phyloP scores from a whole-genome alignment of 2,797 vertebrate species.

The Syngnathus acus region DNA sequence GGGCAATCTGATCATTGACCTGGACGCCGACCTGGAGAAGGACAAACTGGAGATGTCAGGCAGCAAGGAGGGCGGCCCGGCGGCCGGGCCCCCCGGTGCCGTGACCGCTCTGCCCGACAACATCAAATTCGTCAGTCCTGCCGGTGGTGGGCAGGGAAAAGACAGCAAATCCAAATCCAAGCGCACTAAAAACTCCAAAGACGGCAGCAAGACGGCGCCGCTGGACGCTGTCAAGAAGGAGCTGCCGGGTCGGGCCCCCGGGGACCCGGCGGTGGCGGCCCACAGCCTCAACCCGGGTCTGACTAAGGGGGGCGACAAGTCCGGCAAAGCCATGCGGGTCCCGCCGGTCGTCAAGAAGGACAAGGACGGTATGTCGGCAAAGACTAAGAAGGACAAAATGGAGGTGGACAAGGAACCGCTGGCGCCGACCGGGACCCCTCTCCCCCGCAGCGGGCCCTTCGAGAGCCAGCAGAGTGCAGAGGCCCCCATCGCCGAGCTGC shows the following conservation, averaged over 20 bases:
- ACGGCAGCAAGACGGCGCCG: slow-evolving; percentile 76
- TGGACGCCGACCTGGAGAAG: slow-evolving; percentile 97
- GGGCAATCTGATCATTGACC: slow-evolving; percentile 97
- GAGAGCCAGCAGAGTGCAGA: slow-evolving; percentile 75
- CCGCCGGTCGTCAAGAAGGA: slow-evolving; percentile 84
- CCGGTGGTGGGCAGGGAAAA: slow-evolving; percentile 74
- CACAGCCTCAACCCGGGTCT: slow-evolving; percentile 59
- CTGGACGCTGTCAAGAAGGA: slow-evolving; percentile 86
- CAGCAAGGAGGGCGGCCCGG: slow-evolving; percentile 87
- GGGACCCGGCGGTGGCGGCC: slow-evolving; percentile 57
- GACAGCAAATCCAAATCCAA: slow-evolving; percentile 97
- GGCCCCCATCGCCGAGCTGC: slow-evolving; percentile 69
- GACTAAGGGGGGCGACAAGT: slow-evolving; percentile 81
- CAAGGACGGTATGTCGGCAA: slow-evolving; percentile 81
- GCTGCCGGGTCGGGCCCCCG: slow-evolving; percentile 74
- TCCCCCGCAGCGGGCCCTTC: slow-evolving; percentile 70
- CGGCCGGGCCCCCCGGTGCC: slow-evolving; percentile 78
- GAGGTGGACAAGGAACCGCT: slow-evolving; percentile 72
- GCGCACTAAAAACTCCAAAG: slow-evolving; percentile 92
- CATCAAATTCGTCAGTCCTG: slow-evolving; percentile 92
- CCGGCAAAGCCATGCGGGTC: slow-evolving; percentile 77
- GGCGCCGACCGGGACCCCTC: slow-evolving; percentile 58
- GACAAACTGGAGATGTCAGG: slow-evolving; percentile 97
- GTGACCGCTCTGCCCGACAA: slow-evolving; percentile 89
- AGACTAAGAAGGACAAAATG: slow-evolving; percentile 90